Evolutionary conservation across 2,113 vertebrate species (phyloP).

Genomic region (Buteo buteo): DNA sequence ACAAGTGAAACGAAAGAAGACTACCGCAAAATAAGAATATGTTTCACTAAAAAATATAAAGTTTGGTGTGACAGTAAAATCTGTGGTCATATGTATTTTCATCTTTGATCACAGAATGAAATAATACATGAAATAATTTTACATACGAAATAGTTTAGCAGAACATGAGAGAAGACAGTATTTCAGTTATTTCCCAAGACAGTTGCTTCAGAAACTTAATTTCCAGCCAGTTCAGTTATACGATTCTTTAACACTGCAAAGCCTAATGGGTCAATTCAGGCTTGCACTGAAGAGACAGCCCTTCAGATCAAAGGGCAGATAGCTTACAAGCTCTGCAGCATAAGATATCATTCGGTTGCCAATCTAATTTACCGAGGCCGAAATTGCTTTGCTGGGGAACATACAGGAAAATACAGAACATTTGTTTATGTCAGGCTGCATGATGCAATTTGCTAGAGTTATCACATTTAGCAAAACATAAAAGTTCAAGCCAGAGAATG

Average conservation of each 20-base stretch:
- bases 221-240: not conserved
- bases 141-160: not conserved
- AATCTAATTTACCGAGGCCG: slow-evolving; percentile 3
- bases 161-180: not conserved
- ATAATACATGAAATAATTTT: not conserved
- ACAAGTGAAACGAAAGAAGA: not conserved
- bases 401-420: slow-evolving; percentile 6
- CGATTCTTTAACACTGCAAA: not conserved
- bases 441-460: slow-evolving; percentile 53
- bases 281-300: not conserved
- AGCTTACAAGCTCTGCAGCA: not conserved
- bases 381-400: not conserved
- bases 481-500: slow-evolving; percentile 33
- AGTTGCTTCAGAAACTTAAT: not conserved
- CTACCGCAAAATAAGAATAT: not conserved
- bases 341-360: not conserved
- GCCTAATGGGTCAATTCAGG: not conserved
- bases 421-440: slow-evolving; percentile 17
- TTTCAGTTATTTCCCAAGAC: not conserved
- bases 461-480: slow-evolving; percentile 47
- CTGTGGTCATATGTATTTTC: not conserved
- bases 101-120: not conserved
- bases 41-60: not conserved
- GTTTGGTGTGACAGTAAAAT: not conserved
- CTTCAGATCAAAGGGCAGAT: slow-evolving; percentile 39